Evolutionary conservation across 2,113 vertebrate genomes (phyloP).

Genomic region (Takifugu flavidus): DNA sequence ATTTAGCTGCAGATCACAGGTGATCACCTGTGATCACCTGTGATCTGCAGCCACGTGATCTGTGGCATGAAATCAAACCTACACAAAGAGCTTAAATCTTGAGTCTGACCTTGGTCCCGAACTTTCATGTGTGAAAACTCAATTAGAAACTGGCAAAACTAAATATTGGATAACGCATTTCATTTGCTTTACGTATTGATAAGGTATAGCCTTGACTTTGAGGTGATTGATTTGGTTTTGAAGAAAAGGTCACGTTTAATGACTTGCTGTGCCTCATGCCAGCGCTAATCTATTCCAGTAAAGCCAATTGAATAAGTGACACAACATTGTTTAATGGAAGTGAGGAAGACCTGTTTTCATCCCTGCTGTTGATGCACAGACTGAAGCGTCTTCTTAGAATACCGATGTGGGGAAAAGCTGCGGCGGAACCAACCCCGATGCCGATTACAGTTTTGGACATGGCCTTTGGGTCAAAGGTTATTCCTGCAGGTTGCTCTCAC

Average conservation of each 20-base stretch:
- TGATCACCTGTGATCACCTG: too few relatives aligned
- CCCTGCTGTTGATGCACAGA: background rate
- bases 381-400: background rate
- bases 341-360: constrained; percentile 26
- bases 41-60: too few relatives aligned
- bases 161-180: constrained; percentile 24
- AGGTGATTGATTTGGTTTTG: constrained; percentile 59
- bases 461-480: background rate
- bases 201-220: constrained; percentile 55
- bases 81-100: too few relatives aligned
- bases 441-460: background rate
- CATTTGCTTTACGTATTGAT: constrained; percentile 53
- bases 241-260: constrained; percentile 70
- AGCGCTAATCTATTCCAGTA: constrained; percentile 39
- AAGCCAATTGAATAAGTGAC: constrained; percentile 40
- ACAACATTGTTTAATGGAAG: constrained; percentile 35
- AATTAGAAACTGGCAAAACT: constrained; percentile 17
- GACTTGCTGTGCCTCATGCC: constrained; percentile 44
- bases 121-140: too few relatives aligned
- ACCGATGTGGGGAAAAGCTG: too few relatives aligned
- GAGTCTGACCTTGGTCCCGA: too few relatives aligned
- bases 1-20: too few relatives aligned
- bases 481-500: background rate
- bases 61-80: too few relatives aligned
- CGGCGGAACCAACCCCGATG: background rate